These are phyloP conservation scores for Tringa solitaria DNA, from an alignment of 2,113 vertebrate species.

Conservation along the genomic window DNA sequence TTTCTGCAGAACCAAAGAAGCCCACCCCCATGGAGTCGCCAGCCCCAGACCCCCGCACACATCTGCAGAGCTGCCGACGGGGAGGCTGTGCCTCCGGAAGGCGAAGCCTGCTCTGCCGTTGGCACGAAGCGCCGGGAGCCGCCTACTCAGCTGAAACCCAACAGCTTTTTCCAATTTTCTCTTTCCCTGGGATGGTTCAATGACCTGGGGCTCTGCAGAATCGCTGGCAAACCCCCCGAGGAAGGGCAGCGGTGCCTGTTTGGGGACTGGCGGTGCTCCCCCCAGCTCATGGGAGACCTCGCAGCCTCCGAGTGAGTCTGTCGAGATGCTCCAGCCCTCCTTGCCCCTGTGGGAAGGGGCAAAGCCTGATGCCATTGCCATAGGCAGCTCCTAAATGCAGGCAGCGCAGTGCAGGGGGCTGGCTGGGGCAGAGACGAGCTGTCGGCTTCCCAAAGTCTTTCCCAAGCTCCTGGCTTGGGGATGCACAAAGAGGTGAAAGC, in stretches of 20 bases:
- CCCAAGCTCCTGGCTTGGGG: not conserved
- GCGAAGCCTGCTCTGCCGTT: conserved; percentile 26
- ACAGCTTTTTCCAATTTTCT: conserved; percentile 66
- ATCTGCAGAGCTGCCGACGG: conserved; percentile 15
- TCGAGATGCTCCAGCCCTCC: not conserved
- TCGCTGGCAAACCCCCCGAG: not conserved
- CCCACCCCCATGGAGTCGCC: not conserved
- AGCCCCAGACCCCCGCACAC: not conserved
- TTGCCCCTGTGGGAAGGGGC: not conserved
- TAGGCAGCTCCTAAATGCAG: not conserved
- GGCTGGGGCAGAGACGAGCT: not conserved
- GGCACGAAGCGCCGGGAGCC: conserved; percentile 35
- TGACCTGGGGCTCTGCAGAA: conserved; percentile 32
- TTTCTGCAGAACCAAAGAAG: conserved; percentile 8
- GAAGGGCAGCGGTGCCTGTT: not conserved
- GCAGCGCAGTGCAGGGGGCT: not conserved
- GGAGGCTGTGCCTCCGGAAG: conserved; percentile 58
- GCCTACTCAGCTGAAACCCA: conserved; percentile 57
- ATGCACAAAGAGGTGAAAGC: not conserved
- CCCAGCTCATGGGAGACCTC: not conserved
- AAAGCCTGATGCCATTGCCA: not conserved
- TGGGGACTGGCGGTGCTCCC: not conserved
- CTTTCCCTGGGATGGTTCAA: conserved; percentile 11
- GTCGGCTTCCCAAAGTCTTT: not conserved
- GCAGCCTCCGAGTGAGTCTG: rapidly evolving